A percentile compares a stretch with the other conserved stretches of the same genome.
These are phyloP conservation scores for Rhadinocentrus ornatus DNA, from an alignment of 2,797 vertebrate species.

Conservation along the genomic window DNA sequence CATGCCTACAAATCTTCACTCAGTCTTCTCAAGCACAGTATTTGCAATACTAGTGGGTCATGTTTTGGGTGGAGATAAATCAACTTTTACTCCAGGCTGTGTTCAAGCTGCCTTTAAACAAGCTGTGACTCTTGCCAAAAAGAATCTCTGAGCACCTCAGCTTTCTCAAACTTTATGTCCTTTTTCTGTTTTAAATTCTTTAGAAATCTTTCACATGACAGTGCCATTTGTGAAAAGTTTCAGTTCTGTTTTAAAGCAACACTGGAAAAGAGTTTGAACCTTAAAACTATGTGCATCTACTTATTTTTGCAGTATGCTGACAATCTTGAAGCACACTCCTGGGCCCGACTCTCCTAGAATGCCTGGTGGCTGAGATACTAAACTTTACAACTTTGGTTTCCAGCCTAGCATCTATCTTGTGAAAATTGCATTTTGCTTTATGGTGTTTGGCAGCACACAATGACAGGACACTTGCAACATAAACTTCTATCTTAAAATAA, in stretches of 20 bases:
- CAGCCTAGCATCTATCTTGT: no score
- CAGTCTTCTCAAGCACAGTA: neutral
- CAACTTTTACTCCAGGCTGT: neutral
- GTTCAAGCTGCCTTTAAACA: neutral
- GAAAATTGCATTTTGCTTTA: no score
- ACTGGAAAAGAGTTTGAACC: no score
- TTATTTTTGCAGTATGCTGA: no score
- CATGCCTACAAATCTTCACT: neutral
- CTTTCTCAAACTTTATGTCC: neutral
- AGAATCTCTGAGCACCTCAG: neutral
- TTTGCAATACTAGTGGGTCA: neutral
- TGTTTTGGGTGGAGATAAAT: neutral
- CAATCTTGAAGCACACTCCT: no score
- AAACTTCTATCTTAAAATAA: neutral
- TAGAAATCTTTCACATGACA: neutral
- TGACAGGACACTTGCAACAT: neutral
- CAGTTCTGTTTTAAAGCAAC: neutral
- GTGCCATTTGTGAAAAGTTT: neutral
- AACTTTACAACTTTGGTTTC: neutral
- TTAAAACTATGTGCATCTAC: no score
- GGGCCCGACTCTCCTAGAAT: no score
- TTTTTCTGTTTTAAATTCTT: neutral
- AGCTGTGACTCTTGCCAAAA: neutral
- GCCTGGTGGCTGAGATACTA: neutral
- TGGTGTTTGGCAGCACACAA: no score